phyloP scores from a whole-genome alignment of 2,797 vertebrate genomes.

The Hoplostethus mediterraneus region DNA sequence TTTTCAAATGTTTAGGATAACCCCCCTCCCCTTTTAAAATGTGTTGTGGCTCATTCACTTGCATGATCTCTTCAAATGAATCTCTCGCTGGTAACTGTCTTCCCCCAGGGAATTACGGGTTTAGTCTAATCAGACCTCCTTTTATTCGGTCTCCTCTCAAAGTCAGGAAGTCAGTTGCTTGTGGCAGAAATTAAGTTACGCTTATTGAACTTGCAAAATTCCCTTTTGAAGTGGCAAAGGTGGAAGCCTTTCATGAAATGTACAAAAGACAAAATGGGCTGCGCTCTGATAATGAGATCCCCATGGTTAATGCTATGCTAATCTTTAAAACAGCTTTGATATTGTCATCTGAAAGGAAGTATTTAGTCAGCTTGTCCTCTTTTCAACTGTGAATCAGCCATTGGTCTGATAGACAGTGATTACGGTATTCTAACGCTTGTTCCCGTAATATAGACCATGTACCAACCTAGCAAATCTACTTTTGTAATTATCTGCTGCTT shows the following conservation, averaged over 20 bases:
- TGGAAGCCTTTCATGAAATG: constrained; percentile 45
- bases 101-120: constrained; percentile 18
- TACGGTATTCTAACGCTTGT: not conserved
- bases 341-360: not conserved
- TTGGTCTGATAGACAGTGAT: not conserved
- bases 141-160: constrained; percentile 20
- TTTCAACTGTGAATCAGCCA: constrained; percentile 10
- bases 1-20: too few species aligned
- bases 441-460: not conserved
- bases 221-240: constrained; percentile 40
- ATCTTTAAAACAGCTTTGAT: constrained; percentile 31
- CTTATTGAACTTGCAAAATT: constrained; percentile 41
- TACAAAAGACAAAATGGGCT: constrained; percentile 19
- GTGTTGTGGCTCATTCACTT: not conserved
- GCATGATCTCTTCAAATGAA: not conserved
- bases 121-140: constrained; percentile 32
- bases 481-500: too few species aligned
- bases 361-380: constrained; percentile 2
- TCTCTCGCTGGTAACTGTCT: constrained; percentile 1
- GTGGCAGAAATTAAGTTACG: constrained; percentile 30
- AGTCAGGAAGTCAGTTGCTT: constrained; percentile 18
- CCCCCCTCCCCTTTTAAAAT: not conserved
- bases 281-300: not conserved
- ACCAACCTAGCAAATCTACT: not conserved
- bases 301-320: not conserved